phyloP scores from a whole-genome alignment of 2,797 vertebrate genomes.

The Esox lucius region DNA sequence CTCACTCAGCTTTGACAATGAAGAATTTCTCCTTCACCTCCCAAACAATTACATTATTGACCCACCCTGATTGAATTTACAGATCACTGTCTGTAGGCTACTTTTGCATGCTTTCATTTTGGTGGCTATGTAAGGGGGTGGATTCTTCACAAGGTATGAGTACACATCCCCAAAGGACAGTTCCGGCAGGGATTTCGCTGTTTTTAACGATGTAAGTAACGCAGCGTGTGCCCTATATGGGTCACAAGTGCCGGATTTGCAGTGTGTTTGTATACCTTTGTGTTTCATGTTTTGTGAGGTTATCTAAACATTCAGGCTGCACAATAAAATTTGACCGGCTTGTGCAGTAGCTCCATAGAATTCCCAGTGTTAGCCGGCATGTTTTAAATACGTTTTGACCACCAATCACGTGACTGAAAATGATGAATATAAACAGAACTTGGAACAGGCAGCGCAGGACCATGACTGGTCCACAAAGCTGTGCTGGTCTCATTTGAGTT shows the following conservation, averaged over 20 bases:
- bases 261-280: background rate
- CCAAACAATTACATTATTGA: too few species aligned
- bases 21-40: too few species aligned
- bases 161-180: constrained; percentile 5
- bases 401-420: constrained; percentile 1
- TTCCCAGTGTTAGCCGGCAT: background rate
- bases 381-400: background rate
- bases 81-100: constrained; percentile 27
- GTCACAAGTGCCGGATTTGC: background rate
- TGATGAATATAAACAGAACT: too few species aligned
- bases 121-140: background rate
- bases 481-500: too few species aligned
- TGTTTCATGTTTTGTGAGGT: background rate
- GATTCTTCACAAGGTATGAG: background rate
- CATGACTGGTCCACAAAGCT: too few species aligned
- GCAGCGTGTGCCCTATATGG: background rate
- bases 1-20: too few species aligned
- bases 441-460: too few species aligned
- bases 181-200: background rate
- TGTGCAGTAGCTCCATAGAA: background rate
- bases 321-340: background rate
- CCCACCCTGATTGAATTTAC: too few species aligned
- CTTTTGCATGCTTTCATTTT: background rate
- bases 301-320: background rate
- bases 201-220: too few species aligned